These are phyloP conservation scores for Rhodeus uyekii DNA, from an alignment of 2,797 vertebrate species.

Conservation along the genomic window DNA sequence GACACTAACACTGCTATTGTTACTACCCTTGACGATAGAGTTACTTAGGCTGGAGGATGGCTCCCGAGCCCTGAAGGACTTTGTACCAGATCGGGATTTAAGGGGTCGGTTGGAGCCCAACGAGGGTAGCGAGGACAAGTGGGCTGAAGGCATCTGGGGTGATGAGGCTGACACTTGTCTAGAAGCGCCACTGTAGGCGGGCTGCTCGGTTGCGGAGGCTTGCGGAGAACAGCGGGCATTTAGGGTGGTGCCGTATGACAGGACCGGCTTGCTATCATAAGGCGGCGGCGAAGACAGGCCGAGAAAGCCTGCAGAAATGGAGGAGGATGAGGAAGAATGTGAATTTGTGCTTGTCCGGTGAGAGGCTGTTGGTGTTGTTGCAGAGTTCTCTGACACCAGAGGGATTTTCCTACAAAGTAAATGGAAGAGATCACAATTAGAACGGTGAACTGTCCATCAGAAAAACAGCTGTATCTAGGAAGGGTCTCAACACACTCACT, in stretches of 20 bases:
- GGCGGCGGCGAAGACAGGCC: conserved; percentile 83
- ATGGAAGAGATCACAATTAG: conserved; percentile 18
- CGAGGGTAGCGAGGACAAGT: conserved; percentile 88
- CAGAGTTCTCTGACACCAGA: conserved; percentile 85
- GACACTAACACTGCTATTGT: conserved; percentile 74
- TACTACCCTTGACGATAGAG: conserved; percentile 72
- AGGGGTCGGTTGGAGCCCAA: conserved; percentile 90
- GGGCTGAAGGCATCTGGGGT: conserved; percentile 95
- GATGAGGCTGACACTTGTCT: conserved; percentile 97
- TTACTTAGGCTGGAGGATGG: conserved; percentile 77
- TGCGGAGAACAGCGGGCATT: conserved; percentile 86
- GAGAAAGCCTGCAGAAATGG: conserved; percentile 82
- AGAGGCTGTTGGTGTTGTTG: conserved; percentile 75
- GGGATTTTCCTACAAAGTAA: conserved; percentile 89
- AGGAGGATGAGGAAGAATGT: conserved; percentile 75
- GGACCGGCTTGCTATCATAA: conserved; percentile 84
- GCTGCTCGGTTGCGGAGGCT: conserved; percentile 83
- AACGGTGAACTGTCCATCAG: not conserved
- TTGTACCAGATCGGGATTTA: conserved; percentile 92
- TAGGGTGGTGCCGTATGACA: conserved; percentile 94
- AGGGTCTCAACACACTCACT: conserved; percentile 78
- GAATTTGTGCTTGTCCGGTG: conserved; percentile 90
- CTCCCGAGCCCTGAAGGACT: conserved; percentile 89
- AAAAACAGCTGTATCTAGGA: not conserved
- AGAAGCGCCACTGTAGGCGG: conserved; percentile 90